A percentile compares a stretch with the other conserved stretches of the same genome.
phyloP scores from a whole-genome alignment of 2,113 vertebrate species.

The Eptesicus fuscus region DNA sequence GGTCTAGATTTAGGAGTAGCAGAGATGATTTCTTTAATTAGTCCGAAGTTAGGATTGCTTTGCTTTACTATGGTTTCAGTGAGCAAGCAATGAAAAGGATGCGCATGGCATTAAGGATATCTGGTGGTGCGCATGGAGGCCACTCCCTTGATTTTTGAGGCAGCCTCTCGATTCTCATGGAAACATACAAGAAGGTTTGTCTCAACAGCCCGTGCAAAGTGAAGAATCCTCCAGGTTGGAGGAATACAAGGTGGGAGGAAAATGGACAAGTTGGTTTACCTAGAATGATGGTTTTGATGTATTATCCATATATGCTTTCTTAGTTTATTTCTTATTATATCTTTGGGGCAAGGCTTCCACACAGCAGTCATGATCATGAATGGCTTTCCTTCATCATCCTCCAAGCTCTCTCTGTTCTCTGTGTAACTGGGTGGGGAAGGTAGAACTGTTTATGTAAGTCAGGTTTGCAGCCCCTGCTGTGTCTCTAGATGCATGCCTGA shows the following conservation, averaged over 20 bases:
- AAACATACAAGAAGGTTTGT: not conserved
- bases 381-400: not conserved
- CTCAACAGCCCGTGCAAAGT: not conserved
- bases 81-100: not conserved
- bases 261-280: not conserved
- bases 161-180: not conserved
- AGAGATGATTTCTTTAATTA: not conserved
- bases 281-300: not conserved
- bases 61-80: not conserved
- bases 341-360: not conserved
- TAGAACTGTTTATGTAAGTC: no score
- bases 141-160: not conserved
- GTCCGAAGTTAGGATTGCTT: not conserved
- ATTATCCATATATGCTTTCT: not conserved
- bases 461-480: no score
- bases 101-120: not conserved
- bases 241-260: not conserved
- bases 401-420: not conserved
- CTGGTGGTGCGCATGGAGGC: accelerated
- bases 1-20: not conserved
- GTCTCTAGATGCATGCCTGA: not conserved
- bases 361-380: not conserved
- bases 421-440: not conserved
- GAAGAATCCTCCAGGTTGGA: not conserved
- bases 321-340: not conserved